phyloP scores from a whole-genome alignment of 2,888 invertebrate genomes.

The Drosophila setosimentum region DNA sequence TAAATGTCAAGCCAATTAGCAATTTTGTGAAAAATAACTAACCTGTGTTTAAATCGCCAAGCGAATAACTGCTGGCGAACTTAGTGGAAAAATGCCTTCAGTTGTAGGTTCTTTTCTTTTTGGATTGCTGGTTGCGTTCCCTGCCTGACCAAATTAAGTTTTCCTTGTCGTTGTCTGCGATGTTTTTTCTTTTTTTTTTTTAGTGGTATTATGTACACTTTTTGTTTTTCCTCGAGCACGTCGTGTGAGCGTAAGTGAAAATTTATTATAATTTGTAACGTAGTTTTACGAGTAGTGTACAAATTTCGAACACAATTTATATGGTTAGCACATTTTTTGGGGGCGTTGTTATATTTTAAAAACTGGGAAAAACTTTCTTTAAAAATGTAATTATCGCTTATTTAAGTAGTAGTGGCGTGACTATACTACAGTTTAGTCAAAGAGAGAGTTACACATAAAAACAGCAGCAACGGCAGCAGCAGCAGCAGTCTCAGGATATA shows the following conservation, averaged over 20 bases:
- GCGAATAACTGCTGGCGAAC: conserved; percentile 28
- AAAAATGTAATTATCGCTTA: conserved; percentile 32
- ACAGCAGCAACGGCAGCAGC: conserved; percentile 46
- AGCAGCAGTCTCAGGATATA: conserved; percentile 42
- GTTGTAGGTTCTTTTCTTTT: conserved; percentile 11
- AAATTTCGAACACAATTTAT: conserved; percentile 20
- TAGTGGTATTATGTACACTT: conserved; percentile 28
- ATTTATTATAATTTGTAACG: conserved; percentile 13
- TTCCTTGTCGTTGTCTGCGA: conserved; percentile 45
- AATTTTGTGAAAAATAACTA: conserved; percentile 24
- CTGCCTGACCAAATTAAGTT: conserved; percentile 51
- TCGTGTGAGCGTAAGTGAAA: conserved; percentile 4
- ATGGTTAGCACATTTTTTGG: conserved; percentile 11
- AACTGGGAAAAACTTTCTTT: conserved; percentile 37
- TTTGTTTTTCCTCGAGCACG: conserved; percentile 23
- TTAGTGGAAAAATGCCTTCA: conserved; percentile 10
- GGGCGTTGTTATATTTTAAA: conserved; percentile 15
- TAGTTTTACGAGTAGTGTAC: not conserved
- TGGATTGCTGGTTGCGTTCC: conserved; percentile 19
- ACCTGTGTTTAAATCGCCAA: conserved; percentile 51
- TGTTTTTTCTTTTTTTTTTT: conserved; percentile 19
- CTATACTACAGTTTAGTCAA: conserved; percentile 54
- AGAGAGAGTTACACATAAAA: conserved; percentile 60
- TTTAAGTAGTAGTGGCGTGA: conserved; percentile 55
- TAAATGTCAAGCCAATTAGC: conserved; percentile 45